phyloP scores from a whole-genome alignment of 1,140 invertebrate species.

The Zeugodacus cucurbitae region DNA sequence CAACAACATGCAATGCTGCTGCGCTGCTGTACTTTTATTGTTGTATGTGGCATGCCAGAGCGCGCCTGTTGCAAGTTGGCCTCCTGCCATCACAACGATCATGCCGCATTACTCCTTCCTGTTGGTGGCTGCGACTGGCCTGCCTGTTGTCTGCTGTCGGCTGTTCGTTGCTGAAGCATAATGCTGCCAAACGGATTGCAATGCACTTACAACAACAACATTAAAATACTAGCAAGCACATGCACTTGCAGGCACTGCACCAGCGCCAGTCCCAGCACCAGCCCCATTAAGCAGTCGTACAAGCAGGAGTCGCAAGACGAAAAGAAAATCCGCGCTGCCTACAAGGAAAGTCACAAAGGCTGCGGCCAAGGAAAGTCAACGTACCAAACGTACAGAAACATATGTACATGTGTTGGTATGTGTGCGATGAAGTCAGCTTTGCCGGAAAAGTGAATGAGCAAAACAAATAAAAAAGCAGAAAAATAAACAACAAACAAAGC shows the following conservation, averaged over 20 bases:
- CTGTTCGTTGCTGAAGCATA: not conserved
- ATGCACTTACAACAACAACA: not conserved
- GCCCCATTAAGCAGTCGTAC: not conserved
- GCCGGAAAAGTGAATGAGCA: slow-evolving; percentile 23
- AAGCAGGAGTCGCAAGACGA: not conserved
- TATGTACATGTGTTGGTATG: no score
- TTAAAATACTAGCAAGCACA: not conserved
- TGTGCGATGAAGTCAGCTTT: not conserved
- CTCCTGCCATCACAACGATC: slow-evolving; percentile 28
- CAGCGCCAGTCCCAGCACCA: not conserved
- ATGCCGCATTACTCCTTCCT: slow-evolving; percentile 28
- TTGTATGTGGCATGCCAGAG: not conserved
- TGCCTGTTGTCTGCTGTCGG: not conserved
- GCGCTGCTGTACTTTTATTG: not conserved
- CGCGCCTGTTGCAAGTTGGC: slow-evolving; percentile 12
- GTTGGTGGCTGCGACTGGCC: not conserved
- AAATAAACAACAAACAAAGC: not conserved
- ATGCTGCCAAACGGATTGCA: not conserved
- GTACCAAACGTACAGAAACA: not conserved
- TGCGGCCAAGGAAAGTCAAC: not conserved
- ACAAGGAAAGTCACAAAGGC: slow-evolving; percentile 5
- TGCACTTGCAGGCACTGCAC: not conserved
- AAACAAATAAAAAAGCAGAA: slow-evolving; percentile 11
- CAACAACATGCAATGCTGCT: not conserved
- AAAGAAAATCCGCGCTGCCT: slow-evolving; percentile 13